Percentiles rank a stretch among this genome's conserved stretches.
These are phyloP conservation scores for Drosophila prosaltans DNA, from an alignment of 1,140 invertebrate genomes.

Conservation along the genomic window DNA sequence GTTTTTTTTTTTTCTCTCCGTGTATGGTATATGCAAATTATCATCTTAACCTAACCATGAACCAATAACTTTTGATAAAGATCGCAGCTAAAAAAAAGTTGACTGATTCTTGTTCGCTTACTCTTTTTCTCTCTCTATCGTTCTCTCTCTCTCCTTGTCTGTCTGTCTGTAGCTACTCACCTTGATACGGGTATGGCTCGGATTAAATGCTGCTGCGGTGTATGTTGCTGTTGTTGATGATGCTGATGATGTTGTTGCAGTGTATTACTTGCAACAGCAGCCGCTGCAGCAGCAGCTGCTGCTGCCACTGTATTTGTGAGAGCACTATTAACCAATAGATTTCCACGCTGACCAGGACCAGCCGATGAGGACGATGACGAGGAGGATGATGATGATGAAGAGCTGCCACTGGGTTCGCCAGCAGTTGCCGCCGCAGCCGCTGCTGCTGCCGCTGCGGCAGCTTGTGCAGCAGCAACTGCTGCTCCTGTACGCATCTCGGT, in stretches of 20 bases:
- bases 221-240: constrained; percentile 62
- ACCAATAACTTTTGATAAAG: too few species aligned
- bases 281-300: constrained; percentile 59
- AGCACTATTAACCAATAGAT: constrained; percentile 54
- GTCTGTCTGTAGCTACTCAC: constrained; percentile 47
- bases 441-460: constrained; percentile 26
- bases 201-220: constrained; percentile 78
- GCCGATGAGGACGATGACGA: background rate
- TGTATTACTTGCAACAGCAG: constrained; percentile 60
- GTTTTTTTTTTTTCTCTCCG: too few species aligned
- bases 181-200: constrained; percentile 80
- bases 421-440: constrained; percentile 21
- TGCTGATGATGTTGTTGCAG: constrained; percentile 67
- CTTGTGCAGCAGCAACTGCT: constrained; percentile 21
- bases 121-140: too few species aligned
- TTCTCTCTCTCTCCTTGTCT: too few species aligned
- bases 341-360: constrained; percentile 27
- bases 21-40: too few species aligned
- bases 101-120: background rate
- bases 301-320: constrained; percentile 60
- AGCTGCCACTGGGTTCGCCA: constrained; percentile 22
- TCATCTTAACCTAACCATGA: too few species aligned
- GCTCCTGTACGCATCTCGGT: constrained; percentile 68
- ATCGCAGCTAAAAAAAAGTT: constrained; percentile 25
- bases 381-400: background rate